Evolutionary conservation across 2,797 vertebrate genomes (phyloP), one percentile per base, ranked within the genome.

Genomic region (Gymnopithys bicolor): DNA sequence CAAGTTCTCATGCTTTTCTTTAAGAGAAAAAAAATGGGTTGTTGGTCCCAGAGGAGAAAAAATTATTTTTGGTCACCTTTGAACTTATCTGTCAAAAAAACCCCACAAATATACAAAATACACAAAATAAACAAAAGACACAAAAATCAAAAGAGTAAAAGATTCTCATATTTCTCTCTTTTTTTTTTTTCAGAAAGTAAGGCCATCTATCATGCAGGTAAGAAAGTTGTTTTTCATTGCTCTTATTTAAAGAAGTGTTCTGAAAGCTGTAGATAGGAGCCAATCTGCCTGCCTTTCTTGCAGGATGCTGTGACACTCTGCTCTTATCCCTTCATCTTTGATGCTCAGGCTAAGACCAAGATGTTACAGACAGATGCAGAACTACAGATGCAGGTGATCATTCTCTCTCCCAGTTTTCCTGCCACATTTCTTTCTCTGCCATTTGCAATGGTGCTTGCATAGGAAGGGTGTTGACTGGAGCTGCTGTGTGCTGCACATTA

Each of bases 331-430:
- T 99, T 99, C 98, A 98, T 99, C 96, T 98, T 99, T 14, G 99
- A 99, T 94, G 99, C 99, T 90, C 98, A 98, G 98, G 99, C 99
- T 95, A 99, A 99, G 98, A 99, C 99, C 82, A 99, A 99, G 93
- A 99, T 99, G 99, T 97, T 99, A 92, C 99, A 99, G 97, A 99
- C 99, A 1, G 99, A 99, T 39, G 99, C 99, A 53, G 99, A 99
- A 82, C 98, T 99, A 85, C 99, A 99, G 97, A 99, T 99, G 99
- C 99, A 99, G 99, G 99, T 99, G 98, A 63, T 67, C 6, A 11
- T 67, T 68, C 21, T 83, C 32, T 80, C 35, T 64, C 59, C 32
- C 30, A 17, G 0, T 90, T 79, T 91, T 73, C 18, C 48, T 51
- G 41, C 23, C 28, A 15, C 8, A 2, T 30, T 78, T 79, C 4